Base-by-base conservation (phyloP, 2,113 vertebrate genomes). In the Elachura formosa region DNA sequence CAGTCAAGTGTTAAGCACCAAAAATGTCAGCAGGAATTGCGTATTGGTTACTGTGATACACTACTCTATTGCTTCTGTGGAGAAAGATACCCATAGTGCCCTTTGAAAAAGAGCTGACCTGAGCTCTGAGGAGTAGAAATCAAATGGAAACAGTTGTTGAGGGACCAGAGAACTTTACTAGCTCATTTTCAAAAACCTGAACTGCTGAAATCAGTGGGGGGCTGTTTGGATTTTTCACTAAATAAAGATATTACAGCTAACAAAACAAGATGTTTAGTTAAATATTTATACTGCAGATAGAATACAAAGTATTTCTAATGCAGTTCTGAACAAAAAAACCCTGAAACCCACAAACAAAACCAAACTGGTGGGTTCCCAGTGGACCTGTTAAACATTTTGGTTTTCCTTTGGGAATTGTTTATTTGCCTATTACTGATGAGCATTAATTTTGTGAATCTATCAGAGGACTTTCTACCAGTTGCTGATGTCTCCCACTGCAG, bases 81-180 rank as follows among this genome's bases (percentile, higher is more conserved):
- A 79, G 76, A 76, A 85, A 72, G 59, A 28, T 15, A 51, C 45
- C 59, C 36, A 6, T 56, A 77, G 49, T 66, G 63, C 74, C 84
- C 80, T 93, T 96, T 73, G 59, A 94, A 94, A 94, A 45, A 11
- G 43, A 94, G 64, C 58, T 71, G 28, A 90, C 89, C n/a, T 94
- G 82, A 56, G 78, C 79, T 94, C 68, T 97, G 93, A 92, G 79
- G 49, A 94, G 59, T 94, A 93, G 93, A 91, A 95, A 74, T 64
- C 41, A 71, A 61, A 43, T 90, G 59, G 67, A 91, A 64, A 78
- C 67, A 76, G 73, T 61, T 90, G 86, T 63, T 94, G 89, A 77
- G 81, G 63, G 82, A 80, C 81, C 78, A 96, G 93, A 87, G 66
- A 91, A 86, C 51, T 94, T 90, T 56, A 93, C 61, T 72, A 45